These are phyloP conservation scores for Apaloderma vittatum DNA, from an alignment of 2,113 vertebrate species.

Conservation along the genomic window DNA sequence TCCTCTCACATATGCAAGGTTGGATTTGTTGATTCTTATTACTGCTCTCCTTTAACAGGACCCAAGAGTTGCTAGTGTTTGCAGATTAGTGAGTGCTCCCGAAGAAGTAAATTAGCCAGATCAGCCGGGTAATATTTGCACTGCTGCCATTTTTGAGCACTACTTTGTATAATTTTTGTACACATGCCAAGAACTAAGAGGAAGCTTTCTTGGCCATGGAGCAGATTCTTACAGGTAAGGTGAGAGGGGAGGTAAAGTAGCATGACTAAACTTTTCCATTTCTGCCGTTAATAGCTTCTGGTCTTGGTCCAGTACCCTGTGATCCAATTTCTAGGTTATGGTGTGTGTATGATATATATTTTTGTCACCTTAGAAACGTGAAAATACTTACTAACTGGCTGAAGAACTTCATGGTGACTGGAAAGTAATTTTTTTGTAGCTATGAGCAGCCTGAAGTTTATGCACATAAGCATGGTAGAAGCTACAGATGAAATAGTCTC, in stretches of 20 bases:
- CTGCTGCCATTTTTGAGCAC: not conserved
- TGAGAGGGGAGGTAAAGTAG: not conserved
- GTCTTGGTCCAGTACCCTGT: slow-evolving; percentile 32
- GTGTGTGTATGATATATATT: slow-evolving; percentile 40
- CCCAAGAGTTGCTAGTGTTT: not conserved
- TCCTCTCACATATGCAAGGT: not conserved
- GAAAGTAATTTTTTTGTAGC: slow-evolving; percentile 14
- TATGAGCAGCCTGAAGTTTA: slow-evolving; percentile 4
- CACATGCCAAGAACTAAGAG: not conserved
- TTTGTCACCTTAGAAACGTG: slow-evolving; percentile 35
- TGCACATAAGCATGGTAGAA: not conserved
- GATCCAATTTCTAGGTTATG: slow-evolving; percentile 42
- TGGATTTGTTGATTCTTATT: not conserved
- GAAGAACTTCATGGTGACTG: slow-evolving; percentile 14
- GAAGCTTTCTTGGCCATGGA: not conserved
- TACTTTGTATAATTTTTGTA: not conserved
- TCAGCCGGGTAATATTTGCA: not conserved
- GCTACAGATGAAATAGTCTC: not conserved
- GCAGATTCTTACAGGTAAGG: not conserved
- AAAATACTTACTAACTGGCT: slow-evolving; percentile 10
- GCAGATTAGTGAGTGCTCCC: not conserved
- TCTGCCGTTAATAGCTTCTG: slow-evolving; percentile 44
- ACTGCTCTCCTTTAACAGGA: not conserved
- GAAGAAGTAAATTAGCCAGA: not conserved
- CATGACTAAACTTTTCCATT: slow-evolving; percentile 41